phyloP scores from a whole-genome alignment of 2,888 invertebrate species.

The Trichopoda pennipes region DNA sequence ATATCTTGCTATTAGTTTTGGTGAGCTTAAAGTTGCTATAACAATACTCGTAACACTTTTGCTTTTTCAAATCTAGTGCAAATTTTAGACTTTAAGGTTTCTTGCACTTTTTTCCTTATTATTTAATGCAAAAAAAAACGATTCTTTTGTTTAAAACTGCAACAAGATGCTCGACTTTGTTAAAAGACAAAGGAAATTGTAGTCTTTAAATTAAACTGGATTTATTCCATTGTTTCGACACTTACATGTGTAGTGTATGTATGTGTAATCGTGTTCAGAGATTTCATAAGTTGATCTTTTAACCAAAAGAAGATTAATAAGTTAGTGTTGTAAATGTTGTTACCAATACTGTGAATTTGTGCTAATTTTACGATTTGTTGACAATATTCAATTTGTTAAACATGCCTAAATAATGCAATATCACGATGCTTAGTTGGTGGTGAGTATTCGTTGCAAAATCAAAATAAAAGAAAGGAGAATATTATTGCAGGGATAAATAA shows the following conservation, averaged over 20 bases:
- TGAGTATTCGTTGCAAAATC: background rate
- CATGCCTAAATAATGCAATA: conserved; percentile 61
- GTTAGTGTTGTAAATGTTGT: conserved; percentile 41
- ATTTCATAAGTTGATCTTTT: conserved; percentile 47
- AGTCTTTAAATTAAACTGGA: conserved; percentile 32
- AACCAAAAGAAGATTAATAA: conserved; percentile 5
- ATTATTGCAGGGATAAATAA: conserved; percentile 15
- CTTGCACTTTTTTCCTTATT: background rate
- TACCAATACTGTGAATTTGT: background rate
- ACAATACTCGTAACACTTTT: conserved; percentile 12
- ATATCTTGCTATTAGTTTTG: background rate
- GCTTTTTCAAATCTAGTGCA: conserved; percentile 49
- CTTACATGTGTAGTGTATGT: conserved; percentile 50
- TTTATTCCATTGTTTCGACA: conserved; percentile 50
- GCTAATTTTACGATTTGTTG: conserved; percentile 58
- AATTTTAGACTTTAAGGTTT: conserved; percentile 55
- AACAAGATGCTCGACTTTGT: conserved; percentile 33
- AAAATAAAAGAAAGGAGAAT: background rate
- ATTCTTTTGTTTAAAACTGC: conserved; percentile 42
- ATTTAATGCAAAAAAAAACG: conserved; percentile 27
- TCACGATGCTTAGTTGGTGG: conserved; percentile 62
- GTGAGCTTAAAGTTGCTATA: background rate
- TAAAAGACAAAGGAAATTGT: conserved; percentile 18
- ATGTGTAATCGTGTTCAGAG: conserved; percentile 45
- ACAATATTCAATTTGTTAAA: conserved; percentile 64